phyloP scores from a whole-genome alignment of 2,888 invertebrate genomes.

The Prenolepis imparis region DNA sequence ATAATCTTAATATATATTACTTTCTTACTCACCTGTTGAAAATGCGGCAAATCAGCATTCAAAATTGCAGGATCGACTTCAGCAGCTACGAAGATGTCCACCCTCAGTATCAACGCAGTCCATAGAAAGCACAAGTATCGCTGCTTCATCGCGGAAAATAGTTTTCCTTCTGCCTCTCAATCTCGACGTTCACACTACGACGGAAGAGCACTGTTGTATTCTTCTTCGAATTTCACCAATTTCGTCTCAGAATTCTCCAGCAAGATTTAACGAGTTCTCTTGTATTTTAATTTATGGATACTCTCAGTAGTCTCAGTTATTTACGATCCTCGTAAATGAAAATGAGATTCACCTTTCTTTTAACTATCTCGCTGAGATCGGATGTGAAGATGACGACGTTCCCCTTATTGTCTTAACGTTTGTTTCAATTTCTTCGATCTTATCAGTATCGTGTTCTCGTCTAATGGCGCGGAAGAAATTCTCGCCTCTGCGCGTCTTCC shows the following conservation, averaged over 20 bases:
- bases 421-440: conserved; percentile 19
- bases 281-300: conserved; percentile 13
- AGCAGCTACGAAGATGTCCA: conserved; percentile 69
- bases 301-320: conserved; percentile 4
- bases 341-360: conserved; percentile 20
- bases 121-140: conserved; percentile 76
- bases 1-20: not conserved
- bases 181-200: conserved; percentile 32
- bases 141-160: conserved; percentile 76
- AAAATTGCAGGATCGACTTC: conserved; percentile 80
- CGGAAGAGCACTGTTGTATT: conserved; percentile 14
- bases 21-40: conserved; percentile 76
- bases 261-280: too few species aligned
- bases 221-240: conserved; percentile 62
- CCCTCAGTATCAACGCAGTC: conserved; percentile 72
- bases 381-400: not conserved
- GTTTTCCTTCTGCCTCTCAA: not conserved
- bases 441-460: conserved; percentile 5
- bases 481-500: not conserved
- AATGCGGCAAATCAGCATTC: conserved; percentile 70
- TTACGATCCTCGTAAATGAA: conserved; percentile 27
- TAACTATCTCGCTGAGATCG: conserved; percentile 21
- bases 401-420: conserved; percentile 8
- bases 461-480: conserved; percentile 10
- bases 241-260: conserved; percentile 54